These are phyloP conservation scores for Channa striata DNA, from an alignment of 2,797 vertebrate genomes.

Conservation along the genomic window DNA sequence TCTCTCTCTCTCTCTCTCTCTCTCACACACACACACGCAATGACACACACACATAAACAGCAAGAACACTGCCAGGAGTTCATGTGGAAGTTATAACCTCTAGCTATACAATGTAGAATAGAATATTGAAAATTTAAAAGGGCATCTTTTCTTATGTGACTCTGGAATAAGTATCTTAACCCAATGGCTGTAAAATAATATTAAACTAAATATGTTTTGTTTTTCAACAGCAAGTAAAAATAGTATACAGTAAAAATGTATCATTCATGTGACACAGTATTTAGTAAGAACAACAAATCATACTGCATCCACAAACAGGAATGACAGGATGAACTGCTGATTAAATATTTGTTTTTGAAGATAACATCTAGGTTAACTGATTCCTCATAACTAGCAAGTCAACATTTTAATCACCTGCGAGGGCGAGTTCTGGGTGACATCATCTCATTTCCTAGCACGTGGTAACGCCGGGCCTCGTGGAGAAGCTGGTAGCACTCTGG, in stretches of 20 bases:
- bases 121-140: background rate
- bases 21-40: background rate
- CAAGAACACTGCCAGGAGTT: conserved; percentile 41
- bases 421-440: conserved; percentile 97
- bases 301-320: background rate
- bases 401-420: conserved; percentile 88
- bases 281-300: background rate
- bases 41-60: conserved; percentile 18
- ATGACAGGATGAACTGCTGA: background rate
- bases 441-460: conserved; percentile 99
- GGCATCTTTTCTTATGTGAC: conserved; percentile 2
- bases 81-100: conserved; percentile 17
- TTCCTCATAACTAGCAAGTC: conserved; percentile 10
- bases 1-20: background rate
- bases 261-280: conserved; percentile 2
- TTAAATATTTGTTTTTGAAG: background rate
- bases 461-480: conserved; percentile 96
- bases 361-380: conserved; percentile 2
- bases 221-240: background rate
- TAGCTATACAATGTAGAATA: conserved; percentile 4
- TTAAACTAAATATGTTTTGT: background rate
- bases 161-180: conserved; percentile 6
- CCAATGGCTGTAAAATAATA: background rate
- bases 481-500: conserved; percentile 97
- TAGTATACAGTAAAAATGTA: background rate